Conservation (phyloP, 2,888 invertebrate genomes). For the Cremastinae sp. region DNA sequence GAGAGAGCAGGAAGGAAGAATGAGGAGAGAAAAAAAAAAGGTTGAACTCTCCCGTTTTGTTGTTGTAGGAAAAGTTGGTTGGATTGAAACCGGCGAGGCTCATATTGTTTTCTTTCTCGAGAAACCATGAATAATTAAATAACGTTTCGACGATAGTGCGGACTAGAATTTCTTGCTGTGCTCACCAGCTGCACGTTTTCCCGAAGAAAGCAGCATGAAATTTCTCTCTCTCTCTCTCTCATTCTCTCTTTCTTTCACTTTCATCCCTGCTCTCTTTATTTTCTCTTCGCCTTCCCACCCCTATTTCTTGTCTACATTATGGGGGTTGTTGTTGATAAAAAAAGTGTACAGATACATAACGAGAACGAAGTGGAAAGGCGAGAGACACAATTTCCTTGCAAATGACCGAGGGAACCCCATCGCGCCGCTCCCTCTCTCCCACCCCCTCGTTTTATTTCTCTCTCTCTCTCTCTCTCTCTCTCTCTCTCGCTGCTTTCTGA, state of each 20-base stretch:
- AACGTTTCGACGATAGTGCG: conserved; percentile 50
- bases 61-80: conserved; percentile 17
- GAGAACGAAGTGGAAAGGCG: conserved; percentile 30
- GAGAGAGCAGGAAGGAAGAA: conserved; percentile 5
- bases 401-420: conserved; percentile 31
- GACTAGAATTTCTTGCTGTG: conserved; percentile 13
- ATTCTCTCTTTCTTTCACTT: conserved; percentile 10
- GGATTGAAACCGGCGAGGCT: conserved; percentile 3
- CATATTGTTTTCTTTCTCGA: conserved; percentile 53
- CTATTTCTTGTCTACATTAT: conserved; percentile 32
- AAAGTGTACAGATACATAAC: conserved; percentile 13
- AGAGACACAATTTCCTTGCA: conserved; percentile 48
- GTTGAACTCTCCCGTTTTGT: conserved; percentile 24
- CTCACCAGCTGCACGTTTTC: conserved; percentile 38
- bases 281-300: conserved; percentile 5
- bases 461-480: too few species aligned
- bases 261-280: conserved; percentile 13
- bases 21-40: conserved; percentile 9
- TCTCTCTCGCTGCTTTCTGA: conserved; percentile 15
- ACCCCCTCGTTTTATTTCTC: too few species aligned
- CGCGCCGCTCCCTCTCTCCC: too few species aligned
- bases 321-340: conserved; percentile 22
- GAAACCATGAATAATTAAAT: conserved; percentile 61
- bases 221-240: conserved; percentile 9
- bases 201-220: conserved; percentile 34